Conservation (phyloP, 2,797 vertebrate species). For the Poecilia velifera region DNA sequence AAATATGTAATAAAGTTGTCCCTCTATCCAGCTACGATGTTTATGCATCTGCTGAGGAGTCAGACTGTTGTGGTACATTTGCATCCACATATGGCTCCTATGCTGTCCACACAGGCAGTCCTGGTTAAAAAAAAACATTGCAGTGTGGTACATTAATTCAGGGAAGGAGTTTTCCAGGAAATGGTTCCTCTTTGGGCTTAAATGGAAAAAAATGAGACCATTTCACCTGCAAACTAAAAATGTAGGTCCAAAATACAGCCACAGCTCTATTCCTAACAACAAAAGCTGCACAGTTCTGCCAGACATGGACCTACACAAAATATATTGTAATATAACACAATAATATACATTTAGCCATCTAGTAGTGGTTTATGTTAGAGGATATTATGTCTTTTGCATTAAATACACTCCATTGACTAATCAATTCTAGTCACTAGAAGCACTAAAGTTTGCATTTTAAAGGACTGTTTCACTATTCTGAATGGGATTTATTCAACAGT, state of each 20-base stretch:
- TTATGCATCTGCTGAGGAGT: background rate
- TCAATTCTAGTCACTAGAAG: background rate
- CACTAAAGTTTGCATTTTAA: background rate
- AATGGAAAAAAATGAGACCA: background rate
- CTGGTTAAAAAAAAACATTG: background rate
- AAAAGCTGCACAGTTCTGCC: background rate
- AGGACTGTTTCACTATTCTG: background rate
- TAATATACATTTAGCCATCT: background rate
- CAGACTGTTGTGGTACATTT: background rate
- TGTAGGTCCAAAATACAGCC: background rate
- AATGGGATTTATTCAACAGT: no score
- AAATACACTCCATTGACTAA: background rate
- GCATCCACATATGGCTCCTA: background rate
- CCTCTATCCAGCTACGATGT: background rate
- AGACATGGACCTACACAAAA: background rate
- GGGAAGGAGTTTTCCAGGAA: background rate
- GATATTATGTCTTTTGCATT: background rate
- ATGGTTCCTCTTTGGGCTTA: background rate
- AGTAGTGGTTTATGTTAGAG: background rate
- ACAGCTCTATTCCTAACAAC: background rate
- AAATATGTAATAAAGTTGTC: background rate
- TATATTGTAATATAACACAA: background rate
- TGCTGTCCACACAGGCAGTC: background rate
- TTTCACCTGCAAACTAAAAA: background rate
- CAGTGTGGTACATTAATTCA: background rate